These are phyloP conservation scores for Eupristina koningsbergeri DNA, from an alignment of 1,140 invertebrate genomes.

Conservation along the genomic window DNA sequence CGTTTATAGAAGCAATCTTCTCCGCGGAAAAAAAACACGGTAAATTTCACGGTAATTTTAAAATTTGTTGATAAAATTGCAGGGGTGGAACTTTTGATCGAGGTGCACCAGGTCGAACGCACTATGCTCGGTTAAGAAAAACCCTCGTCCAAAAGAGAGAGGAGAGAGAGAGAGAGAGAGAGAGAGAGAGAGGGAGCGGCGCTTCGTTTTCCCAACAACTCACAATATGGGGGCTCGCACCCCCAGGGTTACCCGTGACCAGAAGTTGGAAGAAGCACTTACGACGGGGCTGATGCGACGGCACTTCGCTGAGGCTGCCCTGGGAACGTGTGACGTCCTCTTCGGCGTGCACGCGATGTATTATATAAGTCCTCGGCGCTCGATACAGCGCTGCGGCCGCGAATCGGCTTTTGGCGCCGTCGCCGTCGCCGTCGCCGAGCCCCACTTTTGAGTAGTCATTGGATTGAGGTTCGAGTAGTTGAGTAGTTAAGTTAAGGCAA, in stretches of 20 bases:
- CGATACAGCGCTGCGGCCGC: background rate
- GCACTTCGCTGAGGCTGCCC: background rate
- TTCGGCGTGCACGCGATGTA: background rate
- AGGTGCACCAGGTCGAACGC: too few relatives aligned
- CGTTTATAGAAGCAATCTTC: background rate
- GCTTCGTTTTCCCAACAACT: too few relatives aligned
- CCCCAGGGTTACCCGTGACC: background rate
- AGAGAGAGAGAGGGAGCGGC: too few relatives aligned
- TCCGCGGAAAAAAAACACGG: background rate
- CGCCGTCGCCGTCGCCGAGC: background rate
- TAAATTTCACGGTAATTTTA: background rate
- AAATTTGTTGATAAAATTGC: background rate
- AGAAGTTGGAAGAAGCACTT: background rate
- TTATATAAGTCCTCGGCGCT: slow-evolving; percentile 30
- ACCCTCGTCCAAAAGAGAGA: too few relatives aligned
- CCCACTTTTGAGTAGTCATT: background rate
- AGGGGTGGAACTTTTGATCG: background rate
- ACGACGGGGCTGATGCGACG: background rate
- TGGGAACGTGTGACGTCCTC: background rate
- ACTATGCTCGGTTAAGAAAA: background rate
- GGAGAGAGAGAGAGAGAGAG: too few relatives aligned
- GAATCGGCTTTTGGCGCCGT: slow-evolving; percentile 36
- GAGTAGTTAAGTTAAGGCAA: background rate
- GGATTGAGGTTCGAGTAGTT: too few relatives aligned
- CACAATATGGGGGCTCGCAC: background rate